Percentiles rank a stretch among this genome's conserved stretches.
phyloP scores from a whole-genome alignment of 2,888 invertebrate species.

The Tuberolachnus salignus region DNA sequence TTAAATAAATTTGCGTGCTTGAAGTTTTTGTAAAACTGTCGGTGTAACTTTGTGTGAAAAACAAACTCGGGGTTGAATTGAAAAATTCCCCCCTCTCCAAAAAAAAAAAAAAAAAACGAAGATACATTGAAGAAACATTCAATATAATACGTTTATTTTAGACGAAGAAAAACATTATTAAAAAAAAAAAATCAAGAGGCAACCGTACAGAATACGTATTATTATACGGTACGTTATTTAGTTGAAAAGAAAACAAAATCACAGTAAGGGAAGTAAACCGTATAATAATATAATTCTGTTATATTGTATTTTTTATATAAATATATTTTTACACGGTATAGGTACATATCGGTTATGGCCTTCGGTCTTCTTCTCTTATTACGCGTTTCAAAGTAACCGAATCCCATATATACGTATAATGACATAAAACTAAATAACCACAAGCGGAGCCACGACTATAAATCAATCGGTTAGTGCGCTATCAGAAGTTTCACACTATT shows the following conservation, averaged over 20 bases:
- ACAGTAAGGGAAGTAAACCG: conserved; percentile 3
- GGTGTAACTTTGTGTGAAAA: no score
- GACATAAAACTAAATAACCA: conserved; percentile 50
- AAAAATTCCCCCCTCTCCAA: no score
- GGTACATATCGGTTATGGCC: conserved; percentile 38
- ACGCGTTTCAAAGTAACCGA: conserved; percentile 50
- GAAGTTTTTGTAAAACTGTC: no score
- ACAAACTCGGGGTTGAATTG: no score
- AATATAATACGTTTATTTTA: conserved; percentile 12
- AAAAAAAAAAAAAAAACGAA: background rate
- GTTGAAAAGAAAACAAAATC: no score
- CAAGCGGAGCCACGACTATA: conserved; percentile 29
- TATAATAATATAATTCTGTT: background rate
- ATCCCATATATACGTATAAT: conserved; percentile 53
- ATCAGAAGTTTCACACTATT: conserved; percentile 35
- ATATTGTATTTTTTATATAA: conserved; percentile 20
- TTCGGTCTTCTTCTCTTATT: conserved; percentile 52
- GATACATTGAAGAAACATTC: background rate
- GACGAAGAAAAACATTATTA: no score
- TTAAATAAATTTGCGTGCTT: no score
- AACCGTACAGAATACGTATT: background rate
- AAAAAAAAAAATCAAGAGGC: conserved; percentile 28
- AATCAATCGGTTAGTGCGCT: conserved; percentile 35
- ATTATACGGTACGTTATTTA: no score
- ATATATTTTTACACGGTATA: conserved; percentile 9